Evolutionary conservation across 2,113 vertebrate species (phyloP).

Genomic region (Seriola rivoliana): DNA sequence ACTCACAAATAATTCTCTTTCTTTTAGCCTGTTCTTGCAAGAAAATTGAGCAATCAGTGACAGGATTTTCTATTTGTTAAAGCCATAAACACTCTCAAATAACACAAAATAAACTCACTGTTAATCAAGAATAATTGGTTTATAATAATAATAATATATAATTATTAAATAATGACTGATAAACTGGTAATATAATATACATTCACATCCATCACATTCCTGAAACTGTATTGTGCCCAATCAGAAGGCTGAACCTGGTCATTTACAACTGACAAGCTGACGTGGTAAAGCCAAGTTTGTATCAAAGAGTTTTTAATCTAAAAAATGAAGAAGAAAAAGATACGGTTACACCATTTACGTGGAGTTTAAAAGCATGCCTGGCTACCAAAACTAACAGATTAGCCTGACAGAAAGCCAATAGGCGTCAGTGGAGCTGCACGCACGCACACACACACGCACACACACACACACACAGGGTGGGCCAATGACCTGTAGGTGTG

Average conservation of each 20-base stretch:
- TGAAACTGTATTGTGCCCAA: not conserved
- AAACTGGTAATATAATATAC: not conserved
- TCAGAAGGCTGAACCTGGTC: not conserved
- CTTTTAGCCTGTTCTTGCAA: too few species aligned
- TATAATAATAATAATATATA: not conserved
- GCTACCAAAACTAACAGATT: constrained; percentile 21
- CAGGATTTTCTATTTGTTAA: not conserved
- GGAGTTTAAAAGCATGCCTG: constrained; percentile 40
- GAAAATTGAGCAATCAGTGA: too few species aligned
- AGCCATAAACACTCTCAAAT: not conserved
- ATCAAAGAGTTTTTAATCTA: not conserved
- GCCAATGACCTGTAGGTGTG: constrained; percentile 11
- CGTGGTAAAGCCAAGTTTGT: not conserved
- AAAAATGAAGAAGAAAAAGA: not conserved
- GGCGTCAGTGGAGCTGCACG: constrained; percentile 3
- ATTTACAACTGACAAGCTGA: constrained; percentile 7
- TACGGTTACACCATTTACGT: constrained; percentile 19
- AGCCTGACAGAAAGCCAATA: constrained; percentile 54
- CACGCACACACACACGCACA: not conserved
- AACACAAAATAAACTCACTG: not conserved
- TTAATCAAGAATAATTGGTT: not conserved
- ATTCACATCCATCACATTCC: not conserved
- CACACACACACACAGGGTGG: constrained; percentile 21
- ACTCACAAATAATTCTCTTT: too few species aligned
- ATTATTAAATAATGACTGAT: not conserved